Evolutionary conservation across 2,797 vertebrate genomes (phyloP).

Genomic region (Coccyzus lansbergi): DNA sequence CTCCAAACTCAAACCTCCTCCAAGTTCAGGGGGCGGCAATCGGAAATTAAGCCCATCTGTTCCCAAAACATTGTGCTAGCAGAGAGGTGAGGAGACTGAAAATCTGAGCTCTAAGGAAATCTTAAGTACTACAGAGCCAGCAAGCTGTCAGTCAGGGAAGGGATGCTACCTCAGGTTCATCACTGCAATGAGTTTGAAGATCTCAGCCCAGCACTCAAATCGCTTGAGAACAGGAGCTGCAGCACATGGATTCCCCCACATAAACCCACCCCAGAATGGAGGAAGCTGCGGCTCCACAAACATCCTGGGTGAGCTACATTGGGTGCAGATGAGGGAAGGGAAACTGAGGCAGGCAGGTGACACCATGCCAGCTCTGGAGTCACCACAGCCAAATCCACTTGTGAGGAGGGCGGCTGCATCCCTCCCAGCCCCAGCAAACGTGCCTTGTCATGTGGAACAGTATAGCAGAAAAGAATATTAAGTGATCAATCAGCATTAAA

Average conservation of each 20-base stretch:
- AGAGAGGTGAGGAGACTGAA: not conserved
- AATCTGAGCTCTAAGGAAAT: not conserved
- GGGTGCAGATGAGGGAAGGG: not conserved
- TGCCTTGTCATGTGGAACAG: rapidly evolving
- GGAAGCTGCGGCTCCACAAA: not conserved
- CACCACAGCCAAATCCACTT: not conserved
- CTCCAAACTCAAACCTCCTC: conserved; percentile 20
- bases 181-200: not conserved
- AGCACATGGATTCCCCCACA: not conserved
- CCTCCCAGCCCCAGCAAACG: not conserved
- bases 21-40: not conserved
- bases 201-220: not conserved
- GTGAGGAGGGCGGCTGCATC: not conserved
- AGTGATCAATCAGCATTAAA: not conserved
- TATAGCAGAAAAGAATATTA: not conserved
- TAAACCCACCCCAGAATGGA: not conserved
- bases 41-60: conserved; percentile 64
- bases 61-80: not conserved
- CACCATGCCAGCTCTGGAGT: not conserved
- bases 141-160: not conserved
- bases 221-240: not conserved
- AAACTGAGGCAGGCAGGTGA: not conserved
- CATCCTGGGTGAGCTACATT: not conserved
- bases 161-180: not conserved
- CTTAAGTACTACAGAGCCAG: not conserved